Conservation (phyloP, 2,797 vertebrate genomes). For the Pseudopleuronectes americanus region DNA sequence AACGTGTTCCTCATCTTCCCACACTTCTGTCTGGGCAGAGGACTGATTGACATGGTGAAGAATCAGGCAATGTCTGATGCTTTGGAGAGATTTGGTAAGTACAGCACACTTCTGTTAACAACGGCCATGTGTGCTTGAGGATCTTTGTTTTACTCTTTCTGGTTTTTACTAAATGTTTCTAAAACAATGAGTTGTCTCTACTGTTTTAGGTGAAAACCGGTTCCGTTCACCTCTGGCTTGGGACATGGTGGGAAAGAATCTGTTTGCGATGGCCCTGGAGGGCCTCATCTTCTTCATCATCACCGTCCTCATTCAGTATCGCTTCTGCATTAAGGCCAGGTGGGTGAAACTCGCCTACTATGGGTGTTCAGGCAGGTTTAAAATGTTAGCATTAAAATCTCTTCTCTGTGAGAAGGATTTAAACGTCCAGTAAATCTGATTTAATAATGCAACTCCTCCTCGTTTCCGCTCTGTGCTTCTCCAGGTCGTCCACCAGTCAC, state of each 20-base stretch:
- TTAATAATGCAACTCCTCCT: slow-evolving; percentile 8
- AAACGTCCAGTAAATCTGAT: background rate
- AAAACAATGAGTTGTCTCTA: background rate
- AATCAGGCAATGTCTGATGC: slow-evolving; percentile 99
- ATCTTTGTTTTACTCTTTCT: background rate
- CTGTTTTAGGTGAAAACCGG: slow-evolving; percentile 90
- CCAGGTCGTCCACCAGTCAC: slow-evolving; percentile 88
- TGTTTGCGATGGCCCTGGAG: slow-evolving; percentile 98
- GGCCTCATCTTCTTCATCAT: slow-evolving; percentile 94
- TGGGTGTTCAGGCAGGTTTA: too few relatives aligned
- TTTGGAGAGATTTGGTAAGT: slow-evolving; percentile 94
- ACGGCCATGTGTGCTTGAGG: background rate
- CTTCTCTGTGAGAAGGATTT: background rate
- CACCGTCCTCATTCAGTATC: slow-evolving; percentile 96
- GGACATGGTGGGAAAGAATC: slow-evolving; percentile 97
- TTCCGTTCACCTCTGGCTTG: slow-evolving; percentile 96
- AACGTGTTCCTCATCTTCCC: slow-evolving; percentile 97
- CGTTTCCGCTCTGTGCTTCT: background rate
- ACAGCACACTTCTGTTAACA: background rate
- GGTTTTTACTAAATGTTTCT: slow-evolving; percentile 5
- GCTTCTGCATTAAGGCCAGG: slow-evolving; percentile 96
- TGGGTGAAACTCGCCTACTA: slow-evolving; percentile 56
- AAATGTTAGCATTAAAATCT: background rate
- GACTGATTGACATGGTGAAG: slow-evolving; percentile 99
- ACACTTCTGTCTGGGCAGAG: slow-evolving; percentile 96